Evolutionary conservation across 2,113 vertebrate species (phyloP).

Genomic region (Chloropsis cyanopogon): DNA sequence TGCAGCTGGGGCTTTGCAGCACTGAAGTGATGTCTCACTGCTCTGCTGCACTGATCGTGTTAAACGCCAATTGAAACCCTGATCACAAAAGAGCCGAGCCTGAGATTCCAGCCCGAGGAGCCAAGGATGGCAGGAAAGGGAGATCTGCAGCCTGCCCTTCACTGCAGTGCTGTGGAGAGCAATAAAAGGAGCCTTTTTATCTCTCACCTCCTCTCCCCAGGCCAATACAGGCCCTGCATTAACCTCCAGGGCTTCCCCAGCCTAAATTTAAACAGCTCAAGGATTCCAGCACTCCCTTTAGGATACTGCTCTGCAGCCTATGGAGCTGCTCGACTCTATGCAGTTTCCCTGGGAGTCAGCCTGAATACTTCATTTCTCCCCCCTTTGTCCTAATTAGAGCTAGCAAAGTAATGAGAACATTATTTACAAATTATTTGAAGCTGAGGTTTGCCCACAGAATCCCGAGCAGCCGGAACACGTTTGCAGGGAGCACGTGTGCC

Average conservation of each 20-base stretch:
- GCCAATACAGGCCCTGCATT: background rate
- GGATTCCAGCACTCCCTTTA: background rate
- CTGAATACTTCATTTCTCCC: conserved; percentile 5
- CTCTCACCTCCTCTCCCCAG: background rate
- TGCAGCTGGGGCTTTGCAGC: background rate
- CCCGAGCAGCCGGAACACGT: fast-evolving
- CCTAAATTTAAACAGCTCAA: conserved; percentile 8
- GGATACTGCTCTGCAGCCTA: background rate
- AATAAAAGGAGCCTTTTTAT: background rate
- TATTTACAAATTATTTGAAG: background rate
- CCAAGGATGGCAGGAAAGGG: background rate
- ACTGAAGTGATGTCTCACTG: background rate
- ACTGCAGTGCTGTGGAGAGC: background rate
- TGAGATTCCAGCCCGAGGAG: background rate
- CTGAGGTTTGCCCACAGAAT: background rate
- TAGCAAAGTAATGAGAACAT: background rate
- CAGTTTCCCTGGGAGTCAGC: conserved; percentile 8
- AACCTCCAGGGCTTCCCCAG: conserved; percentile 8
- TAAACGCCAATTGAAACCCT: background rate
- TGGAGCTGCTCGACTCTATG: background rate
- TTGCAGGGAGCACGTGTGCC: background rate
- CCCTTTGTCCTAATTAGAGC: conserved; percentile 26
- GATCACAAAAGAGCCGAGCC: background rate
- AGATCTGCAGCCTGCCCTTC: background rate
- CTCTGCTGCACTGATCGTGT: background rate